Conservation (phyloP, 37 sponge, comb jelly and placozoan species). For the Aplysina aerophoba region DNA sequence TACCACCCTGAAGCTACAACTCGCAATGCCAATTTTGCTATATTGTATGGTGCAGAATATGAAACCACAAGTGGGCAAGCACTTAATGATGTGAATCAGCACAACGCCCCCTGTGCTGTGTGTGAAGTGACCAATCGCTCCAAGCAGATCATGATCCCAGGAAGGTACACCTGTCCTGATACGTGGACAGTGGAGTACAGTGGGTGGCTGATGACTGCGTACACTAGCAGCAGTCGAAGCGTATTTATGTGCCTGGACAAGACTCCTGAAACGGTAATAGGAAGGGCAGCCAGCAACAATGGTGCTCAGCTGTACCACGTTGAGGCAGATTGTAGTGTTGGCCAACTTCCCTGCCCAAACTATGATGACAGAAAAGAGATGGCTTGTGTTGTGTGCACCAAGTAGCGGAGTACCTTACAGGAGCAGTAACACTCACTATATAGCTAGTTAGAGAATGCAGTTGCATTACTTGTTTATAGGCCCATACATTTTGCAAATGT, state of each 20-base stretch:
- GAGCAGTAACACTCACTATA: too few relatives aligned
- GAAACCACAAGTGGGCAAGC: not conserved
- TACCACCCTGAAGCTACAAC: not conserved
- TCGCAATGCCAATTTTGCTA: not conserved
- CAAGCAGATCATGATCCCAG: slow-evolving; percentile 46
- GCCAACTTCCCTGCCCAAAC: slow-evolving; percentile 42
- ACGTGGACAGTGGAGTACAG: slow-evolving; percentile 49
- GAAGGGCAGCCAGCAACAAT: not conserved
- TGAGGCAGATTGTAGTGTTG: slow-evolving; percentile 39
- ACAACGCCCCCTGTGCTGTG: slow-evolving; percentile 61
- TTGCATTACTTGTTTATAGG: too few relatives aligned
- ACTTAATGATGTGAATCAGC: not conserved
- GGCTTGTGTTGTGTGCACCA: slow-evolving; percentile 54
- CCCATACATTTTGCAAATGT: too few relatives aligned
- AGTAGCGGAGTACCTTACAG: not conserved
- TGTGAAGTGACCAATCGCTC: slow-evolving; percentile 26
- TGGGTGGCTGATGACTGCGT: slow-evolving; percentile 51
- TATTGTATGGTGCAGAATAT: slow-evolving; percentile 45
- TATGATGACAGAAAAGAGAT: slow-evolving; percentile 40
- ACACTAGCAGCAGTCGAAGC: not conserved
- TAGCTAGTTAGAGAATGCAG: too few relatives aligned
- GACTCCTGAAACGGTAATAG: slow-evolving; percentile 27
- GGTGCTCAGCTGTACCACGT: slow-evolving; percentile 34
- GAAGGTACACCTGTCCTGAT: slow-evolving; percentile 30
- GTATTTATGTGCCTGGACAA: slow-evolving; percentile 50